phyloP scores from a whole-genome alignment of 2,113 vertebrate species.

The Mirounga angustirostris region DNA sequence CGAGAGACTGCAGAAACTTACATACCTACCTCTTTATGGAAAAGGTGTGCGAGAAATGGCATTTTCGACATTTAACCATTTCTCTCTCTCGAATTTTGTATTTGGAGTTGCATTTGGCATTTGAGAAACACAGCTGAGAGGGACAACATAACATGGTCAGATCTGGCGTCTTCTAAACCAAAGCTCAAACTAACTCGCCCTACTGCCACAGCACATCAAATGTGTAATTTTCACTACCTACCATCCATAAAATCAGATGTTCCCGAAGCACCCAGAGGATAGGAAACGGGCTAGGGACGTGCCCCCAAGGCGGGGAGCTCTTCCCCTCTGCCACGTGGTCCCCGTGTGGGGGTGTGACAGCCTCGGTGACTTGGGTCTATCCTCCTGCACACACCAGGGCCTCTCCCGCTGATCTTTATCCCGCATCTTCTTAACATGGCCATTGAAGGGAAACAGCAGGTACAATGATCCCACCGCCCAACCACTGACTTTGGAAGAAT shows the following conservation, averaged over 20 bases:
- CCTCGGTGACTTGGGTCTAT: fast-evolving
- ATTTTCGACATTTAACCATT: background rate
- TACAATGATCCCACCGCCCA: too few species aligned
- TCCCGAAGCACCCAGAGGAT: background rate
- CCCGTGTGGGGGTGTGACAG: fast-evolving
- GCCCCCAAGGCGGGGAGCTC: fast-evolving
- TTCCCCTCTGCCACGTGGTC: fast-evolving
- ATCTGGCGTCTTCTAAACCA: background rate
- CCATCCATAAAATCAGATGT: fast-evolving
- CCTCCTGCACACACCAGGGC: background rate
- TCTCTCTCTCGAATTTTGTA: background rate
- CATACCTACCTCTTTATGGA: background rate
- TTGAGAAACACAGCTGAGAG: background rate
- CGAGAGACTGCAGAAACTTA: background rate
- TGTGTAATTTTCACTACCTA: background rate
- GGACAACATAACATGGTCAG: background rate
- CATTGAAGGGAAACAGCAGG: background rate
- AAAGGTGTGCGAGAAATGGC: background rate
- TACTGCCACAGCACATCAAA: too few species aligned
- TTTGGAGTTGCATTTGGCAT: background rate
- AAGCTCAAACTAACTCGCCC: background rate
- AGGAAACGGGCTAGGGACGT: fast-evolving
- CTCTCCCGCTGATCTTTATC: background rate
- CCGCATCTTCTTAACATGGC: fast-evolving
- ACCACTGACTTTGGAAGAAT: background rate